phyloP scores from a whole-genome alignment of 2,797 vertebrate genomes.

The Xenops minutus region DNA sequence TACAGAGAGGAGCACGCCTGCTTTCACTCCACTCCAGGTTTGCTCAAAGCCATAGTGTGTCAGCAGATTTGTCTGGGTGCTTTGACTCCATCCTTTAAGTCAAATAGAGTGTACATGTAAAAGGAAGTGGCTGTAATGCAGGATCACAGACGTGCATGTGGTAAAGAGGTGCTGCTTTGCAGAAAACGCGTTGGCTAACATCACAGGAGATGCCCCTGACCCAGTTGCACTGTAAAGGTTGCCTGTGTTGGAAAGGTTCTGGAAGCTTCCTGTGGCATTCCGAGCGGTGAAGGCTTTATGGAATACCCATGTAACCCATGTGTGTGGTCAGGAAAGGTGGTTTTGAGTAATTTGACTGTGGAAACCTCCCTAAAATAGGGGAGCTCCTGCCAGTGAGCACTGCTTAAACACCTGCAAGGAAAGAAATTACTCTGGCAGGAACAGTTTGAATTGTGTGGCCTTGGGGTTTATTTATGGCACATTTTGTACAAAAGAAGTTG shows the following conservation, averaged over 20 bases:
- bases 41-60: background rate
- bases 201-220: rapidly evolving
- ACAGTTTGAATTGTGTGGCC: background rate
- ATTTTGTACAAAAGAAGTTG: background rate
- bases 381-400: background rate
- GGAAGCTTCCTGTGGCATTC: background rate
- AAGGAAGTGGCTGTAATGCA: background rate
- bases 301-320: background rate
- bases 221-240: background rate
- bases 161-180: background rate
- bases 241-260: background rate
- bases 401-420: background rate
- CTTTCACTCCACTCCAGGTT: background rate
- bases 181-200: background rate
- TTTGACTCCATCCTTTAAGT: background rate
- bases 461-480: background rate
- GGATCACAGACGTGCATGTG: rapidly evolving
- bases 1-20: background rate
- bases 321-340: background rate
- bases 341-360: background rate
- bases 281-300: background rate
- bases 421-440: background rate
- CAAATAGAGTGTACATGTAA: rapidly evolving
- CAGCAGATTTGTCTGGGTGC: background rate
- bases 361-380: background rate